phyloP scores from a whole-genome alignment of 2,797 vertebrate genomes.

The Caiman crocodilus region DNA sequence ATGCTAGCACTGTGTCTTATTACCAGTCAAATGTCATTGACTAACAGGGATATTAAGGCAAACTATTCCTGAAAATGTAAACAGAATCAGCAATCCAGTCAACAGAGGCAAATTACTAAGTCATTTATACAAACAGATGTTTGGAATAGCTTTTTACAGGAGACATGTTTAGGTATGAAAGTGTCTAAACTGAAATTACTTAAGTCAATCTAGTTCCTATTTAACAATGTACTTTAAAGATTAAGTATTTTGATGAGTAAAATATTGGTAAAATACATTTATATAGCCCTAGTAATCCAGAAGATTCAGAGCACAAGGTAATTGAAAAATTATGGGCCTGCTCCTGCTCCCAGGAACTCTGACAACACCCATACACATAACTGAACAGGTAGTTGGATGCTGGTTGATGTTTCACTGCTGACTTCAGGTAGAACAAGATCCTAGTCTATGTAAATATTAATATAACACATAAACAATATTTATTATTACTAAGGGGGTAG shows the following conservation, averaged over 20 bases:
- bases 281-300: background rate
- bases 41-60: slow-evolving; percentile 44
- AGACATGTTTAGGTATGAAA: slow-evolving; percentile 33
- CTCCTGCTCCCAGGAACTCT: background rate
- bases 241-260: slow-evolving; percentile 20
- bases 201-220: background rate
- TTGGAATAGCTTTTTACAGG: slow-evolving; percentile 41
- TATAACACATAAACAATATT: background rate
- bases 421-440: background rate
- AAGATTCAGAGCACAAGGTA: background rate
- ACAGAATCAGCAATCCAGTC: slow-evolving; percentile 39
- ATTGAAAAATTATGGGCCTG: background rate
- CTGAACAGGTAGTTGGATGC: background rate
- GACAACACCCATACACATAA: background rate
- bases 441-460: background rate
- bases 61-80: slow-evolving; percentile 41
- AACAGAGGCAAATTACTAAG: slow-evolving; percentile 52
- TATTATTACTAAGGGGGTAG: background rate
- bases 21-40: slow-evolving; percentile 28
- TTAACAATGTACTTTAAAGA: slow-evolving; percentile 13
- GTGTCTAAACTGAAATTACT: slow-evolving; percentile 19
- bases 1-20: slow-evolving; percentile 3
- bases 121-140: slow-evolving; percentile 48
- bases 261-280: background rate
- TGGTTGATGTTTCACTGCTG: background rate